Base-by-base conservation (phyloP, 2,797 vertebrate genomes). In the Schizopygopsis pylzovi region DNA sequence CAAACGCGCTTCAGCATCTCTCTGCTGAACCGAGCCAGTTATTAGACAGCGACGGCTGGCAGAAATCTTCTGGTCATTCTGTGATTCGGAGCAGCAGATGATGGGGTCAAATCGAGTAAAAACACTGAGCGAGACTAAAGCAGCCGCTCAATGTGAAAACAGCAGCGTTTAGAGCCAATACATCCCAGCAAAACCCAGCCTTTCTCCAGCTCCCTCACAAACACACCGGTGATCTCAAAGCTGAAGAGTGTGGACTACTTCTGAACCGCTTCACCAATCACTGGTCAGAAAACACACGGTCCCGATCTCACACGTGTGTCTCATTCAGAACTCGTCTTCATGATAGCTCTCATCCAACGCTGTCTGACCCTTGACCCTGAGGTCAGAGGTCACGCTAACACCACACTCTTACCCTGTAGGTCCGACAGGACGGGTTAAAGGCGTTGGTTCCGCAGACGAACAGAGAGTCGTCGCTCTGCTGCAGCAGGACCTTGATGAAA, bases 371-470 rank as follows among this genome's bases (percentile, higher is more conserved):
- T 86, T 83, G 68, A 61, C 75, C 77, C 52, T 54, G 39, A 41
- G 78, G 54, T 67, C 18, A 41, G 16, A 68, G 75, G 79, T 75
- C 78, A 54, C 39, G 41, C 39, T 12, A 63, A 45, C 83, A 61
- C 16, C 7, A 9, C 73, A 56, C 84, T 86, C 88, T 90, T 94
- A 99, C 98, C 97, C 97, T 98, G 92, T 97, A 99, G 83, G 97
- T 98, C 91, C 96, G 96, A 93, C 98, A 99, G 86, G 97, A 96
- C 16, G 98, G 98, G 93, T 99, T 99, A 93, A 99, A 99, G 82
- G 98, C 98, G 84, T 99, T 99, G 88, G 98, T 99, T 91, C 98
- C 98, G 72, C 98, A 99, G 91, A 99, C 96, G 93, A 99, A 99
- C 92, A 99, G 91, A 18, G 96, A 96, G 88, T 99, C 97, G 4